Conservation (phyloP, 2,797 vertebrate genomes). For the Falco cherrug region DNA sequence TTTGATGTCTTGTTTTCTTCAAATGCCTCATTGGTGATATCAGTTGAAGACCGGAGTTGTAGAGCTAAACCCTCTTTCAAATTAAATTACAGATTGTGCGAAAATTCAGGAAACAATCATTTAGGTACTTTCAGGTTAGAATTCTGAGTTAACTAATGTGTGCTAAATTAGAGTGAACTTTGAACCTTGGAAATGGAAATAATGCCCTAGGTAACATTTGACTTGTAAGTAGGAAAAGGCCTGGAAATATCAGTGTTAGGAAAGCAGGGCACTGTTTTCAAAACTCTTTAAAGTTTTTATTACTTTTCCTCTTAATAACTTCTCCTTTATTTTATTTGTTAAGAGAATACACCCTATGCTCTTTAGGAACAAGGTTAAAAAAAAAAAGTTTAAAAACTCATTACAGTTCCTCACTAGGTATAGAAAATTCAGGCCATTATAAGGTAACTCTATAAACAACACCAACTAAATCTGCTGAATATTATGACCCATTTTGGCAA, state of each 20-base stretch:
- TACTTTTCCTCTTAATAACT: neutral
- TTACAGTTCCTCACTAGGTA: neutral
- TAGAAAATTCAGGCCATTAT: neutral
- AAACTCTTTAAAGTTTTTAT: neutral
- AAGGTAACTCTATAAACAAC: neutral
- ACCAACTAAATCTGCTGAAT: neutral
- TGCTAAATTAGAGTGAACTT: neutral
- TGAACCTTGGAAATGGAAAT: neutral
- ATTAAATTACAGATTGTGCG: neutral
- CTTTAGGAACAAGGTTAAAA: neutral
- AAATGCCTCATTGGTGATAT: neutral
- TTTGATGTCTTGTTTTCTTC: neutral
- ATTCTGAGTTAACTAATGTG: accelerated
- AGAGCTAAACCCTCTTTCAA: neutral
- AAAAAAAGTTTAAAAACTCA: neutral
- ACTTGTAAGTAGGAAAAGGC: neutral
- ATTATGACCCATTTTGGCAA: neutral
- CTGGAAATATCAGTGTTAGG: neutral
- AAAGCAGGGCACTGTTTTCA: neutral
- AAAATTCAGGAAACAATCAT: neutral
- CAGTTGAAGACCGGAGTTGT: neutral
- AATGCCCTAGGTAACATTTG: neutral
- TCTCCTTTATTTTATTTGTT: neutral
- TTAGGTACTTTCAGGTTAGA: too few species aligned
- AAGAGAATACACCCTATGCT: neutral